Evolutionary conservation across 2,888 invertebrate species (phyloP), one percentile per base, ranked within the genome.

Genomic region (Drosophila greeni): DNA sequence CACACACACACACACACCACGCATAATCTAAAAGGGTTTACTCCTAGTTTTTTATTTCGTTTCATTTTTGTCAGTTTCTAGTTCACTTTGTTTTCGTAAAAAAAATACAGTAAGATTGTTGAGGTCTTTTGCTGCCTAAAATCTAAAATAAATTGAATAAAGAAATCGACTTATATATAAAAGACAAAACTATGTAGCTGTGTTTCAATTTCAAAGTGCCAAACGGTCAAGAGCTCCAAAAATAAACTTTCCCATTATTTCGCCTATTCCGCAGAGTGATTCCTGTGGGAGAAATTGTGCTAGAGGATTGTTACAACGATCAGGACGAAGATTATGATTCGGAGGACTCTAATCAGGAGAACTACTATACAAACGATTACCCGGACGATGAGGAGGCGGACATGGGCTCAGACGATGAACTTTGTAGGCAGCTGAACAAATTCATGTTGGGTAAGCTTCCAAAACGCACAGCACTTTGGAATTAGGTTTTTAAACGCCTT

Each of bases 281-380:
- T 26, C 80, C 86, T 0, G 79, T 86, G 42, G 85, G 86, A 36
- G 82, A 87, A 54, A 71, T 88, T 11, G 65, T 86, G 3, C 82
- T 86, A 49, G 86, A 87, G 20, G 89, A 89, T 72, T 78, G 81
- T 58, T 86, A 79, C 59, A 87, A 87, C 40, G 87, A 86, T 39
- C 75, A 75, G 7, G 76, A 76, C 2, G 88, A 88, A 48, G 91
- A 90, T 12, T 91, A 91, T 45, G 92, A 92, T 76, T 91, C 91
- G 26, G 92, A 92, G 71, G 94, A 95, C 86, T 95, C 95, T 0
- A 95, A 95, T 89, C 93, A 93, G 70, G 95, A 95, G 87, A 92
- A 93, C 75, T 92, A 94, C 85, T 93, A 92, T 91, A 90, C 91
- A 66, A 95, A 95, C 82, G 95, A 95, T 54, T 95, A 95, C 86